phyloP scores from a whole-genome alignment of 2,888 invertebrate genomes.

The Ophion costatus region DNA sequence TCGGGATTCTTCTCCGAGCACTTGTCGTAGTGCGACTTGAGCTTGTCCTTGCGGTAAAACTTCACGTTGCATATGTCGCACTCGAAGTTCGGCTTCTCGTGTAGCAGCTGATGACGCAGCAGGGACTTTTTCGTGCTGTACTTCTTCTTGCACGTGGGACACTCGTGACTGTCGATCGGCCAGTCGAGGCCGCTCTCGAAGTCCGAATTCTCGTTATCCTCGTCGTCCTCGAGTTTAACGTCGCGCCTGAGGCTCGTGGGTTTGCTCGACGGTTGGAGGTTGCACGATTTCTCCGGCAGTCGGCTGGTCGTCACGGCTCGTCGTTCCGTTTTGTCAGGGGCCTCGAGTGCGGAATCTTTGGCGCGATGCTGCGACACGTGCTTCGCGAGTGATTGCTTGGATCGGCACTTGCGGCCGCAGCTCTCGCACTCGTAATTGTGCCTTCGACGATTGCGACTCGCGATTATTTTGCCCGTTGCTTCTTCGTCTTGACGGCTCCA shows the following conservation, averaged over 20 bases:
- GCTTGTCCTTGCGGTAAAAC: slow-evolving; percentile 81
- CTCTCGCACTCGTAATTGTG: slow-evolving; percentile 76
- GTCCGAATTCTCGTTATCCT: slow-evolving; percentile 78
- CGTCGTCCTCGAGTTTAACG: slow-evolving; percentile 62
- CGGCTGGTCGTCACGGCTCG: slow-evolving; percentile 38
- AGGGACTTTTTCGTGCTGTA: slow-evolving; percentile 82
- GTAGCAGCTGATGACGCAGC: slow-evolving; percentile 80
- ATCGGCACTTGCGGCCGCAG: slow-evolving; percentile 78
- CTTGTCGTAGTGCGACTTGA: slow-evolving; percentile 82
- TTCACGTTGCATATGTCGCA: slow-evolving; percentile 82
- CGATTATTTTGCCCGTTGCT: slow-evolving; percentile 37
- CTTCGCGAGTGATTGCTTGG: slow-evolving; percentile 78
- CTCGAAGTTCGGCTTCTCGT: slow-evolving; percentile 82
- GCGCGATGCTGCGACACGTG: slow-evolving; percentile 80
- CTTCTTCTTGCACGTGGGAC: slow-evolving; percentile 80
- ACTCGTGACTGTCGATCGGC: slow-evolving; percentile 82
- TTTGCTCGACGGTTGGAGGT: background rate
- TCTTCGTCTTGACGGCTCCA: slow-evolving; percentile 43
- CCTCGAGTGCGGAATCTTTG: slow-evolving; percentile 73
- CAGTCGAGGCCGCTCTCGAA: slow-evolving; percentile 81
- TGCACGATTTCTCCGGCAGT: slow-evolving; percentile 43
- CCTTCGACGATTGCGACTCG: slow-evolving; percentile 50
- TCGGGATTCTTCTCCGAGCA: slow-evolving; percentile 82
- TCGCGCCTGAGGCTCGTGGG: slow-evolving; percentile 10
- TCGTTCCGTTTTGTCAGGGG: slow-evolving; percentile 46